phyloP scores from a whole-genome alignment of 1,140 invertebrate genomes.

The Trichonephila clavipes region DNA sequence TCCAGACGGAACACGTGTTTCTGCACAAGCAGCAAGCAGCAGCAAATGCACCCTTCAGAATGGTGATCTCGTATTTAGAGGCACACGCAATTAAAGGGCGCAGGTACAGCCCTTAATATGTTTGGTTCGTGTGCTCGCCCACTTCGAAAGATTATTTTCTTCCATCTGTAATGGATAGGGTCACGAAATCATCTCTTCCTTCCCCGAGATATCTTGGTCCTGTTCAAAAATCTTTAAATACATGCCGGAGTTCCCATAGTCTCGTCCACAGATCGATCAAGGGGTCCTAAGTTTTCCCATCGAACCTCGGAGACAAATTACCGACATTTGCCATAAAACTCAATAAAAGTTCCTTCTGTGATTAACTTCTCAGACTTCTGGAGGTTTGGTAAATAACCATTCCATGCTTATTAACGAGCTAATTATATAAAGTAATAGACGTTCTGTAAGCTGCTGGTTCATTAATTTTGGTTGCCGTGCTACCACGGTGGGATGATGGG shows the following conservation, averaged over 20 bases:
- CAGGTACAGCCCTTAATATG: slow-evolving; percentile 64
- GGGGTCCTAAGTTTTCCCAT: not conserved
- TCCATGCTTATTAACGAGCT: slow-evolving; percentile 69
- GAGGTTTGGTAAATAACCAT: slow-evolving; percentile 55
- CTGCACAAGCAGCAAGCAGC: not conserved
- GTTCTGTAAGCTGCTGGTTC: slow-evolving; percentile 43
- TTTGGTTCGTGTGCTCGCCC: slow-evolving; percentile 68
- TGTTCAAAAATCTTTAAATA: slow-evolving; percentile 61
- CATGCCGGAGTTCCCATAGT: not conserved
- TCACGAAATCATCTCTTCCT: slow-evolving; percentile 57
- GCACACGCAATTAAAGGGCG: slow-evolving; percentile 57
- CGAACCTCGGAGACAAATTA: slow-evolving; percentile 49
- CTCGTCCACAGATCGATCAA: slow-evolving; percentile 4
- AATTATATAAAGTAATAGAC: slow-evolving; percentile 67
- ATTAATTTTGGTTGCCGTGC: slow-evolving; percentile 54
- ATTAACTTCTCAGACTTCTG: slow-evolving; percentile 42
- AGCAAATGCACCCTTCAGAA: not conserved
- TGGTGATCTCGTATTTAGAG: slow-evolving; percentile 5
- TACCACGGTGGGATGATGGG: not conserved
- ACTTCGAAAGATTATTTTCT: slow-evolving; percentile 56
- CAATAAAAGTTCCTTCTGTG: slow-evolving; percentile 49
- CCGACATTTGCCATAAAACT: slow-evolving; percentile 58
- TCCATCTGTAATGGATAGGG: slow-evolving; percentile 70
- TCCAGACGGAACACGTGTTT: not conserved
- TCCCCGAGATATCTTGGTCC: slow-evolving; percentile 12